Percentiles rank a stretch among this genome's conserved stretches.
Conservation (phyloP, 2,113 vertebrate species). For the Aptenodytes forsteri region DNA sequence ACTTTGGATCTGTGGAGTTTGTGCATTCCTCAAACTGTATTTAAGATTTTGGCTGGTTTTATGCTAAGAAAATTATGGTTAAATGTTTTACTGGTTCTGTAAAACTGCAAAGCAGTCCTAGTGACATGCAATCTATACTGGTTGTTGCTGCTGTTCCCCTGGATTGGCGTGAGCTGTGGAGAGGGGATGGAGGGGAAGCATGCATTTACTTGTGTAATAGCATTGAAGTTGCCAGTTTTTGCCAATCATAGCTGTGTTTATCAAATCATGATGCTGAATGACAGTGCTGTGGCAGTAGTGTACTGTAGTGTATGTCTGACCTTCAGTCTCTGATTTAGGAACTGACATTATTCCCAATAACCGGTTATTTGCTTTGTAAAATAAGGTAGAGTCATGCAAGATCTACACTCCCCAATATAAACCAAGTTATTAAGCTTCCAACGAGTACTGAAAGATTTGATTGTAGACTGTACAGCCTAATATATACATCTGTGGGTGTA, state of each 20-base stretch:
- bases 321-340: background rate
- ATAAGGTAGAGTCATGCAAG: background rate
- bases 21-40: background rate
- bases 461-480: background rate
- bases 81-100: background rate
- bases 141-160: background rate
- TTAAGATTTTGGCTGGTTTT: background rate
- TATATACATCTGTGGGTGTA: background rate
- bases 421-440: background rate
- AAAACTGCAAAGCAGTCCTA: background rate
- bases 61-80: background rate
- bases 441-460: background rate
- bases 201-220: background rate
- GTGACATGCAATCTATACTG: rapidly evolving
- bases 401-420: background rate
- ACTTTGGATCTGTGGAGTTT: background rate
- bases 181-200: background rate
- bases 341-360: background rate
- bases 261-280: background rate
- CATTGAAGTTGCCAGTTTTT: background rate
- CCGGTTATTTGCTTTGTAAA: background rate
- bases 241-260: background rate
- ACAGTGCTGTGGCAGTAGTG: background rate
- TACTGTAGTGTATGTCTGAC: background rate
- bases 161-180: background rate